Percentiles rank a stretch among this genome's conserved stretches.
phyloP scores from a whole-genome alignment of 2,888 invertebrate genomes.

The Ornithoptera alexandrae region DNA sequence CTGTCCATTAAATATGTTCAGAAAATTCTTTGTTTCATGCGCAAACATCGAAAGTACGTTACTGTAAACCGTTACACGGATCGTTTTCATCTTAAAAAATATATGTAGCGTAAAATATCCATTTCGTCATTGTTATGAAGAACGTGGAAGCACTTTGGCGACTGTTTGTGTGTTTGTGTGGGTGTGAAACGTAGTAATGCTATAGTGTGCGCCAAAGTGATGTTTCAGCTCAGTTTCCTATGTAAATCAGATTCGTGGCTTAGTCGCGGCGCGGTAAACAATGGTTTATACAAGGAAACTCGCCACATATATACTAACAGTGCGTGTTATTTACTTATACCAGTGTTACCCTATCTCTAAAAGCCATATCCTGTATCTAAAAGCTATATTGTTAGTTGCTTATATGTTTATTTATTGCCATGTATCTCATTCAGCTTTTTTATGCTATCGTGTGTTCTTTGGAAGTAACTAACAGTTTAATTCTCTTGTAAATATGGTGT shows the following conservation, averaged over 20 bases:
- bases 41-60: constrained; percentile 3
- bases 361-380: background rate
- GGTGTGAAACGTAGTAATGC: constrained; percentile 48
- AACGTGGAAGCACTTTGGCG: constrained; percentile 22
- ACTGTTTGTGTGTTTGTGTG: constrained; percentile 39
- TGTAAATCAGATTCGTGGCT: constrained; percentile 59
- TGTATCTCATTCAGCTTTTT: no score
- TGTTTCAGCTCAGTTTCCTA: constrained; percentile 54
- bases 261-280: constrained; percentile 38
- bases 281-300: constrained; percentile 34
- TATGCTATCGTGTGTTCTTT: no score
- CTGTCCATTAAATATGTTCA: background rate
- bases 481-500: no score
- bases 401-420: no score
- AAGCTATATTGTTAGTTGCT: no score
- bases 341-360: background rate
- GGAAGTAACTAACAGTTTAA: no score
- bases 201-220: constrained; percentile 46
- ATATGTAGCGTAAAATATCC: constrained; percentile 11
- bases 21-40: background rate
- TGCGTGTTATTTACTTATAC: constrained; percentile 13
- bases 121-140: constrained; percentile 18
- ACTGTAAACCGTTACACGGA: background rate
- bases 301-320: constrained; percentile 31
- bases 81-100: constrained; percentile 19